These are phyloP conservation scores for Rhinoptilus africanus DNA, from an alignment of 2,113 vertebrate species.

Conservation along the genomic window DNA sequence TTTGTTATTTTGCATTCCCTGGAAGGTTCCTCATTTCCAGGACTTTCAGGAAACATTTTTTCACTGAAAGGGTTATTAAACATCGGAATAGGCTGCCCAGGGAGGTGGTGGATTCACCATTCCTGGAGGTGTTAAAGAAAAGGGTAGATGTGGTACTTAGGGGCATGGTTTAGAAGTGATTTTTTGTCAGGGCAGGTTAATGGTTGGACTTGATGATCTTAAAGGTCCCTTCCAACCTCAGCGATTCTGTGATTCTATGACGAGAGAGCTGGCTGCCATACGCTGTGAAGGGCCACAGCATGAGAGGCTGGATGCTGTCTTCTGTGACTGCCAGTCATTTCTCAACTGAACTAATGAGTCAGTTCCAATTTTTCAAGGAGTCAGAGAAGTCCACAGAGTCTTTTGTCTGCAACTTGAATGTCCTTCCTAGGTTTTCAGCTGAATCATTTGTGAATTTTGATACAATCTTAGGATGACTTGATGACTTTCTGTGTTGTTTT, in stretches of 20 bases:
- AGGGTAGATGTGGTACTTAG: too few relatives aligned
- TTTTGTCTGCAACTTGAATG: neutral
- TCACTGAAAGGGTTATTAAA: too few relatives aligned
- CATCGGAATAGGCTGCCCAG: too few relatives aligned
- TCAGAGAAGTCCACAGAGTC: neutral
- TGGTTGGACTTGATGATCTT: too few relatives aligned
- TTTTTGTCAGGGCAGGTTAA: too few relatives aligned
- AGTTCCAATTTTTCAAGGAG: neutral
- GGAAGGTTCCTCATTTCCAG: neutral
- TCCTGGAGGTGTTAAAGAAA: too few relatives aligned
- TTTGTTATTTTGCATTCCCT: neutral
- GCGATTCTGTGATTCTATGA: too few relatives aligned
- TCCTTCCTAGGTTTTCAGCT: slow-evolving; percentile 29
- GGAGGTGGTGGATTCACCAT: too few relatives aligned
- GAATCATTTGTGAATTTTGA: slow-evolving; percentile 1
- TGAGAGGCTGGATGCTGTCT: slow-evolving; percentile 4
- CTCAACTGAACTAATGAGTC: slow-evolving; percentile 8
- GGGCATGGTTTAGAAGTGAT: too few relatives aligned
- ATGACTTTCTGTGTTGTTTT: neutral
- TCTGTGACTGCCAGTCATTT: neutral
- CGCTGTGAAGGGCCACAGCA: neutral
- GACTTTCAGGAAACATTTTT: too few relatives aligned
- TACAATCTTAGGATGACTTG: slow-evolving; percentile 10
- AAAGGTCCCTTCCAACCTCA: too few relatives aligned
- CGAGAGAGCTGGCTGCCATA: neutral